Base-by-base conservation (phyloP, 2,888 invertebrate species). In the Phyllotreta cruciferae region DNA sequence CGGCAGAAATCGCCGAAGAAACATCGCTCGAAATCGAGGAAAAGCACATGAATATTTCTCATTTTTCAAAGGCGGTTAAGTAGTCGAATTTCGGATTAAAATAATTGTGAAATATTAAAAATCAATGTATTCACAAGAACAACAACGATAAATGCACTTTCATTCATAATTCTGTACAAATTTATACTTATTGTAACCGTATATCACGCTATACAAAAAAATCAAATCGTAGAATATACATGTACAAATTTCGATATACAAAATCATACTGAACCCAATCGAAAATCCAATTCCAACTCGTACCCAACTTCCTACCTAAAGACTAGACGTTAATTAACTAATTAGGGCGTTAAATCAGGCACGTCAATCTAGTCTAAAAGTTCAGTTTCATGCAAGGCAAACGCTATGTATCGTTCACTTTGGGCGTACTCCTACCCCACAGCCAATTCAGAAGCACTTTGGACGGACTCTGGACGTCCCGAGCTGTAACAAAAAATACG, bases 371-470 rank as follows among this genome's bases (percentile, higher is more conserved):
- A 61, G 9, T 63, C 63, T 60, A 52, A 41, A 44, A 62, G 63
- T 39, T 50, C 50, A 55, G 55, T 63, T 57, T 60, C 60, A 64
- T 56, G 45, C 64, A 64, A 37, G 66, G 64, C 49, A 65, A 60
- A 34, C 56, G 64, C 67, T 77, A 80, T 69, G 79, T 75, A 66
- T 81, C 78, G 66, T 80, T 80, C 62, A 86, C 85, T 82, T 86
- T 87, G n/a, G 87, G 87, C 35, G 87, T 87, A 74, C 88, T 89
- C 78, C 87, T 89, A 66, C 92, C 92, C 86, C 91, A 88, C 63
- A 92, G 83, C 92, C 92, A 92, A 81, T 92, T 91, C 68, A 92
- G 81, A 53, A 93, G 85, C 66, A 90, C 90, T 69, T 90, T 90
- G 62, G 92, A 88, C 35, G 92, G 90, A 78, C 91, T 91, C 80